These are phyloP conservation scores for Shargacucullia verbasci DNA, from an alignment of 2,888 invertebrate species.

Conservation along the genomic window DNA sequence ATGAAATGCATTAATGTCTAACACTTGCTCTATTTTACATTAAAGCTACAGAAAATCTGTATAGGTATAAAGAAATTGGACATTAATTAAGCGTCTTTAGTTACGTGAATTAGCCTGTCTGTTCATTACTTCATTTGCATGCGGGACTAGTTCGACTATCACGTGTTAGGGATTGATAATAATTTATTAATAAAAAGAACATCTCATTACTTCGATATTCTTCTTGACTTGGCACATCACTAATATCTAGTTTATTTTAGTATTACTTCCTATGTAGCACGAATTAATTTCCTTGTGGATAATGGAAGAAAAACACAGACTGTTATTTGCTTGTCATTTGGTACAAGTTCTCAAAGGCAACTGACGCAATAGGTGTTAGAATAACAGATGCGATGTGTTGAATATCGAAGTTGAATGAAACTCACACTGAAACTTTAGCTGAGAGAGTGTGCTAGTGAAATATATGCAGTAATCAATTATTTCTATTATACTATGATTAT, in stretches of 20 bases:
- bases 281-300: slow-evolving; percentile 45
- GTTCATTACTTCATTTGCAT: no score
- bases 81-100: no score
- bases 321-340: slow-evolving; percentile 43
- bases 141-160: no score
- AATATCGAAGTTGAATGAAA: slow-evolving; percentile 1
- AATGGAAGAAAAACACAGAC: slow-evolving; percentile 45
- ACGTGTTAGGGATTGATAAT: no score
- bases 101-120: no score
- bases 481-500: no score
- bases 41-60: no score
- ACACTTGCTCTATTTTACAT: no score
- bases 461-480: no score
- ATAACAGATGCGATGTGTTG: slow-evolving; percentile 23
- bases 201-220: slow-evolving; percentile 1
- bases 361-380: slow-evolving; percentile 32
- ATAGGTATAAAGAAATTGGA: no score
- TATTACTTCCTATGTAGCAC: slow-evolving; percentile 23
- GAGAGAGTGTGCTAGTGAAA: not conserved
- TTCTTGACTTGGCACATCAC: slow-evolving; percentile 10
- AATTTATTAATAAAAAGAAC: no score
- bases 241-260: slow-evolving; percentile 28
- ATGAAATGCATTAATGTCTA: no score
- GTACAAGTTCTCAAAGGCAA: slow-evolving; percentile 14
- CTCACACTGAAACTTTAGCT: not conserved